Evolutionary conservation across 1,140 invertebrate genomes (phyloP), one percentile per base, ranked within the genome.

Genomic region (Rhyacophila brunnea): DNA sequence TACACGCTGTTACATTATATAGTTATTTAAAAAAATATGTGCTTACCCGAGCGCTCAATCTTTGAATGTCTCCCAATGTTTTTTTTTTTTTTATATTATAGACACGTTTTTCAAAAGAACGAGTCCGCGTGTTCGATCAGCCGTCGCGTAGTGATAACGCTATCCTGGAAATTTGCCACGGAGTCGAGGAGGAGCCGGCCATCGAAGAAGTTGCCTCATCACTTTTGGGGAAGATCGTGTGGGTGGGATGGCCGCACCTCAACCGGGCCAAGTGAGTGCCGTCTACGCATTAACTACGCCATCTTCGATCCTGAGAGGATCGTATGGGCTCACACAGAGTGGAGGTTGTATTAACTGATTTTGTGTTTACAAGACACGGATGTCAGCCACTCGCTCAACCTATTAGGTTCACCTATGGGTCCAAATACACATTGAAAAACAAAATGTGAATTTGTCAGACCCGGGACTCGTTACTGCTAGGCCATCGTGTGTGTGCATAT

Each of bases 241-340:
- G 84, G 78, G 89, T 93, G 0, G 83, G 83, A 3, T 98, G 95
- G 94, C 95, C 96, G 4, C 90, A 95, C 79, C 78, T 98, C 17
- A 80, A 84, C 23, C 90, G 93, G 74, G 90, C 80, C 6, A 80
- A 81, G 79, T 81, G 60, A 74, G 78, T 76, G 34, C 52, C 35
- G 36, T 28, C n/a, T 9, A 28, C 23, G 23, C 23, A 28, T n/a
- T n/a, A 9, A 28, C 9, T 28, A 28, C 9, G 23, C 23, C 23
- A 28, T 28, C 23, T 28, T 28, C 4, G 23, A 28, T n/a, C n/a
- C n/a, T n/a, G n/a, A n/a, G n/a, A n/a, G n/a, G n/a, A n/a, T n/a
- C n/a, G n/a, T n/a, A n/a, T n/a, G n/a, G n/a, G n/a, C n/a, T n/a
- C n/a, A n/a, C n/a, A n/a, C n/a, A n/a, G n/a, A n/a, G n/a, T n/a